A percentile compares a stretch with the other conserved stretches of the same genome.
These are phyloP conservation scores for Eilema sororculum DNA, from an alignment of 2,888 invertebrate species.

Conservation along the genomic window DNA sequence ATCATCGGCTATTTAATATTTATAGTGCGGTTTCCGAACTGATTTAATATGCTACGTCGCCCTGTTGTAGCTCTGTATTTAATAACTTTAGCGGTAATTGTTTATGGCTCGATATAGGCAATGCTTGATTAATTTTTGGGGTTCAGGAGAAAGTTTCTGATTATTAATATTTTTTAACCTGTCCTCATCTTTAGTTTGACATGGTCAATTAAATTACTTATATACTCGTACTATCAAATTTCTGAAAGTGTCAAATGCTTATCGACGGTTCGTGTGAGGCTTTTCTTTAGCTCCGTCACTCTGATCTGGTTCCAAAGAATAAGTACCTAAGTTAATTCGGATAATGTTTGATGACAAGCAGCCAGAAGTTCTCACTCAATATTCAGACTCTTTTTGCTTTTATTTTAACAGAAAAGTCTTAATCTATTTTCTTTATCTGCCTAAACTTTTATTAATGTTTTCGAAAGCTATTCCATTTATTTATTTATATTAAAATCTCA, in stretches of 20 bases:
- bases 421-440: background rate
- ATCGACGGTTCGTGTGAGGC: too few species aligned
- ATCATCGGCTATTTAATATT: conserved; percentile 74
- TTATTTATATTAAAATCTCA: conserved; percentile 26
- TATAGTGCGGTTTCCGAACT: conserved; percentile 66
- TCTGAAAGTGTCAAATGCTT: too few species aligned
- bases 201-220: too few species aligned
- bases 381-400: background rate
- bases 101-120: conserved; percentile 56
- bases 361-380: too few species aligned
- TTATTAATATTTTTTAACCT: too few species aligned
- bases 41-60: conserved; percentile 78
- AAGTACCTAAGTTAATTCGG: too few species aligned
- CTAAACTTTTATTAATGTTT: background rate
- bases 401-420: background rate
- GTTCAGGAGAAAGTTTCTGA: conserved; percentile 19
- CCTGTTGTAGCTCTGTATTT: conserved; percentile 66
- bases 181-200: too few species aligned
- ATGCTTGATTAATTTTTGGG: conserved; percentile 40
- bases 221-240: too few species aligned
- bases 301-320: too few species aligned
- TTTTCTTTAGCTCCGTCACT: too few species aligned
- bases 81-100: conserved; percentile 71
- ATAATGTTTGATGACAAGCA: too few species aligned
- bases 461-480: background rate